Evolutionary conservation across 2,888 invertebrate genomes (phyloP), one percentile per base, ranked within the genome.

Genomic region (Leptinotarsa haldemani): DNA sequence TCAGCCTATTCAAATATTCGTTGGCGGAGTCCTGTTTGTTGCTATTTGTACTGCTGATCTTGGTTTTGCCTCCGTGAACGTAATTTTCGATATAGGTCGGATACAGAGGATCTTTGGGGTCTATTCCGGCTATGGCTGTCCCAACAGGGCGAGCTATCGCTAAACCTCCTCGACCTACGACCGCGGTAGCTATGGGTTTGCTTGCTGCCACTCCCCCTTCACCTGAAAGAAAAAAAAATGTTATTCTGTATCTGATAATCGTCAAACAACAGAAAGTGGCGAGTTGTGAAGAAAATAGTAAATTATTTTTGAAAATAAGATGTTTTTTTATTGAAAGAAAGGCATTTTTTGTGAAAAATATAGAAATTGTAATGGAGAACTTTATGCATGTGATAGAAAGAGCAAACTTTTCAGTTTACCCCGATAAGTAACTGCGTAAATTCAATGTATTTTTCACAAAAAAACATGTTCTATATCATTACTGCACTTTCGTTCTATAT

Each of bases 81-180:
- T 70, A 77, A 25, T 61, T 71, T 74, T 86, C 84, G 15, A 82
- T 84, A 68, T 84, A 85, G 40, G 86, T 82, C 20, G 88, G 88
- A 18, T 88, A 82, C 15, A 88, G 77, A 12, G 86, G 84, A 80
- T 88, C 87, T 69, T 87, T 87, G 0, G 92, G 91, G 74, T 90
- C 89, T 0, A 94, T 88, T 1, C 94, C 94, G 1, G 94, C 94
- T 50, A 94, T 92, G 7, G 94, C 94, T 0, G 94, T 94, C 25
- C 91, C 94, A 0, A 93, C 89, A 0, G 94, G 94, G 4, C 91
- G 89, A 0, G 94, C 92, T 4, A 94, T 88, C 0, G 94, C 94
- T 12, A 93, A 85, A 0, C 94, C 94, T 58, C 91, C 91, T 1
- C 90, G 89, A 0, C 94, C 94, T 1, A 91, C 91, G 0, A 94